phyloP scores from a whole-genome alignment of 1,140 invertebrate genomes.

The Andrena cerasifolii region DNA sequence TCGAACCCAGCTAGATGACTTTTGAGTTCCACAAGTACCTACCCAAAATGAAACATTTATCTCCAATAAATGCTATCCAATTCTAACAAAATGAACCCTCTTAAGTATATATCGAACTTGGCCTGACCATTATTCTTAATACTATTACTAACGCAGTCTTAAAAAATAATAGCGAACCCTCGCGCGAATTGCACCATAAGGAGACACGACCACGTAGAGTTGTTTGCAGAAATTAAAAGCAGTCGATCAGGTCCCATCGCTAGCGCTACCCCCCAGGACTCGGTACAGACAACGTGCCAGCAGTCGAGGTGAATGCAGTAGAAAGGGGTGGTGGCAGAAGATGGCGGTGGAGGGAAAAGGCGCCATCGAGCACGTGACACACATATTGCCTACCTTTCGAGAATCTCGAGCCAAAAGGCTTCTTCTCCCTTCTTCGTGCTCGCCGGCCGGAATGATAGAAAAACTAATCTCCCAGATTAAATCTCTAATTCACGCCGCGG shows the following conservation, averaged over 20 bases:
- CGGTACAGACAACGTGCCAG: neutral
- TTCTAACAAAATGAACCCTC: no score
- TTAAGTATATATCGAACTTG: no score
- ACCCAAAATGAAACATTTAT: no score
- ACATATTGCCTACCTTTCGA: slow-evolving; percentile 70
- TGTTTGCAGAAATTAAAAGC: no score
- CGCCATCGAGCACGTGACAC: slow-evolving; percentile 67
- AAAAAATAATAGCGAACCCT: no score
- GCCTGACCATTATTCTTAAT: no score
- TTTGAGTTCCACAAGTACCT: no score
- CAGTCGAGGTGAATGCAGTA: neutral
- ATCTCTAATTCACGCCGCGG: slow-evolving; percentile 60
- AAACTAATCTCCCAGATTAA: slow-evolving; percentile 66
- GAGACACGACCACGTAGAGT: no score
- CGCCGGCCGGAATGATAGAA: slow-evolving; percentile 45
- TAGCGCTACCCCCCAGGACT: neutral
- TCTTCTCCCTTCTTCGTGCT: slow-evolving; percentile 9
- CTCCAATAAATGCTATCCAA: no score
- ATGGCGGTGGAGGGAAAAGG: slow-evolving; percentile 30
- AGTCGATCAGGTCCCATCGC: neutral
- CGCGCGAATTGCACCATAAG: no score
- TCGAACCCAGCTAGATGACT: no score
- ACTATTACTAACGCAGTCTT: no score
- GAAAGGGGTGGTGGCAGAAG: slow-evolving; percentile 22
- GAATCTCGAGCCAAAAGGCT: slow-evolving; percentile 59